These are phyloP conservation scores for Geotrupes spiniger DNA, from an alignment of 2,888 invertebrate genomes.

Conservation along the genomic window DNA sequence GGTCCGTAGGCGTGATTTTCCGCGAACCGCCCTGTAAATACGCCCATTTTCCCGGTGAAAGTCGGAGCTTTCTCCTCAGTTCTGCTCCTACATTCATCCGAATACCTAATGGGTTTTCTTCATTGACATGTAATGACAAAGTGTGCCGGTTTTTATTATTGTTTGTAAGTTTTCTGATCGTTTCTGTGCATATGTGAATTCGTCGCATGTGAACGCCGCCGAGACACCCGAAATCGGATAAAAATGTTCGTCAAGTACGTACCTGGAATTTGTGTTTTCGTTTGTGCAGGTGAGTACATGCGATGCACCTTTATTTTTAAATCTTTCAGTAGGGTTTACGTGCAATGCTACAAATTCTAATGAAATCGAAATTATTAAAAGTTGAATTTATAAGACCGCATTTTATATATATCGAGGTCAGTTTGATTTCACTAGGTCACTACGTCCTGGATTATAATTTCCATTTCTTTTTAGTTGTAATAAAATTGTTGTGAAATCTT, in stretches of 20 bases:
- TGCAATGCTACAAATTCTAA: no score
- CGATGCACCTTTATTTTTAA: neutral
- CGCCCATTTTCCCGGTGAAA: conserved; percentile 34
- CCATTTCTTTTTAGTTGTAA: no score
- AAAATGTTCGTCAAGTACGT: conserved; percentile 26
- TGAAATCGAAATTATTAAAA: no score
- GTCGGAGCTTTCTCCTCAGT: conserved; percentile 23
- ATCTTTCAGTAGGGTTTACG: no score
- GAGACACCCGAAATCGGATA: conserved; percentile 3
- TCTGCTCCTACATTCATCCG: conserved; percentile 14
- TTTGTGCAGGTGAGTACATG: conserved; percentile 25
- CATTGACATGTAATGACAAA: conserved; percentile 26
- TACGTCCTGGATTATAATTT: no score
- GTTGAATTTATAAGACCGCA: no score
- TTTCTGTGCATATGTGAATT: conserved; percentile 11
- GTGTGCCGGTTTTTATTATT: conserved; percentile 22
- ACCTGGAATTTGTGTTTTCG: conserved; percentile 28
- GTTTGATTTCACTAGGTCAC: no score
- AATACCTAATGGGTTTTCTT: conserved; percentile 8
- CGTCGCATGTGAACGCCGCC: neutral
- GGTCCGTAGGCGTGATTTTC: conserved; percentile 26
- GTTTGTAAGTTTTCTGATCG: conserved; percentile 23
- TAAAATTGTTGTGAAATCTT: no score
- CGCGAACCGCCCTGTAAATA: conserved; percentile 28
- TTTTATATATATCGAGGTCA: no score